phyloP scores from a whole-genome alignment of 2,888 invertebrate genomes.

The Protophormia terraenovae region DNA sequence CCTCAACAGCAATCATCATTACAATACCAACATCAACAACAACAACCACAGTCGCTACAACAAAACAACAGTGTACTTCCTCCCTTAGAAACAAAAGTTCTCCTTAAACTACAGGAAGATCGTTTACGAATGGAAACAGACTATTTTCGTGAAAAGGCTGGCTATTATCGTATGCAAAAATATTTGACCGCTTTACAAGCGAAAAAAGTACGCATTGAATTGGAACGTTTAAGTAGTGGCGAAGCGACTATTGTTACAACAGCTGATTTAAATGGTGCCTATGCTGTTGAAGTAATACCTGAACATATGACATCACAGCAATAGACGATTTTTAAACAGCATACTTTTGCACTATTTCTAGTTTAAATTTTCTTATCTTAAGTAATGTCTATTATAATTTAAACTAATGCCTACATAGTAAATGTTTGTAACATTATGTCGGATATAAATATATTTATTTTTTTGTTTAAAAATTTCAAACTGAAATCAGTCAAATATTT shows the following conservation, averaged over 20 bases:
- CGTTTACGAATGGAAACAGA: conserved; percentile 74
- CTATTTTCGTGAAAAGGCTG: conserved; percentile 76
- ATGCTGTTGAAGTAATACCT: conserved; percentile 62
- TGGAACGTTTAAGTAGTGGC: conserved; percentile 64
- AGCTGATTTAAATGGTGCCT: conserved; percentile 60
- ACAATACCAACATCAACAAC: conserved; percentile 43
- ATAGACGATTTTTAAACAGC: background rate
- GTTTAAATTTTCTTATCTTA: too few relatives aligned
- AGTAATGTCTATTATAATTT: too few relatives aligned
- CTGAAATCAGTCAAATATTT: too few relatives aligned
- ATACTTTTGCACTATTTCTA: too few relatives aligned
- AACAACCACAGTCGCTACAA: conserved; percentile 18
- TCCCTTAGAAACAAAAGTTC: conserved; percentile 58
- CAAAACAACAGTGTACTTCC: conserved; percentile 47
- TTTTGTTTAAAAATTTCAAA: too few relatives aligned
- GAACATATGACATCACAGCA: conserved; percentile 43
- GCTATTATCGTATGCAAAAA: conserved; percentile 76
- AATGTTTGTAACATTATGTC: too few relatives aligned
- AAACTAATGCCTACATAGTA: too few relatives aligned
- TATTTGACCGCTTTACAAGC: conserved; percentile 75
- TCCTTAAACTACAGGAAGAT: conserved; percentile 71
- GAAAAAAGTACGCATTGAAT: conserved; percentile 70
- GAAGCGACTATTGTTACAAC: conserved; percentile 45
- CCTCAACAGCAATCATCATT: conserved; percentile 20
- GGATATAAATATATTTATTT: too few relatives aligned